These are phyloP conservation scores for Brachyopa scutellaris DNA, from an alignment of 2,888 invertebrate species.

Conservation along the genomic window DNA sequence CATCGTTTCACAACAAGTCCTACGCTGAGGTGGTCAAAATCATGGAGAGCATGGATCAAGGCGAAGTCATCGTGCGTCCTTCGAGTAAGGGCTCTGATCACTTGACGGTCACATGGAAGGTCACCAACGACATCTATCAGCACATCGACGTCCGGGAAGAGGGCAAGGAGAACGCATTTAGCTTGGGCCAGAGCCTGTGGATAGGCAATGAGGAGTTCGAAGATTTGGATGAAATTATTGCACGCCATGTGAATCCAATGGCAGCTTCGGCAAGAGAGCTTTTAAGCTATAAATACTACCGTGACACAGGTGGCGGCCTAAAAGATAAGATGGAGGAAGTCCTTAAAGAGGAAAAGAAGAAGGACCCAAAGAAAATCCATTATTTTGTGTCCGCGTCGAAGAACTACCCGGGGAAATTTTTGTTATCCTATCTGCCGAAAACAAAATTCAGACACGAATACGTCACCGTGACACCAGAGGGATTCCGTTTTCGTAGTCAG, in stretches of 20 bases:
- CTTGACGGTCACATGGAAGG: constrained; percentile 99
- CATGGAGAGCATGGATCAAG: constrained; percentile 96
- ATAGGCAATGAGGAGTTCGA: constrained; percentile 97
- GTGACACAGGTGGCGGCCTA: constrained; percentile 88
- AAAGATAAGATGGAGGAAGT: constrained; percentile 94
- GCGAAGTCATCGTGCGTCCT: constrained; percentile 97
- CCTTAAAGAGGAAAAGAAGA: constrained; percentile 93
- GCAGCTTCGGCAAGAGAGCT: constrained; percentile 96
- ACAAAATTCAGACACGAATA: constrained; percentile 94
- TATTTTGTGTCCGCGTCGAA: constrained; percentile 93
- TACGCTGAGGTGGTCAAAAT: constrained; percentile 95
- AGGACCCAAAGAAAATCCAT: constrained; percentile 93
- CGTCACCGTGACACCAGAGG: constrained; percentile 94
- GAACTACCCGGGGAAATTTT: constrained; percentile 95
- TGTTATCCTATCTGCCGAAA: constrained; percentile 96
- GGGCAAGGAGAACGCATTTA: constrained; percentile 97
- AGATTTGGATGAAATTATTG: constrained; percentile 99
- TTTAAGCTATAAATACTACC: constrained; percentile 94
- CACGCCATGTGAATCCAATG: constrained; percentile 98
- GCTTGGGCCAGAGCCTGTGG: constrained; percentile 93
- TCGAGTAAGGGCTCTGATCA: constrained; percentile 98
- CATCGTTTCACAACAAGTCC: constrained; percentile 97
- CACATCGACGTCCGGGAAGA: constrained; percentile 98
- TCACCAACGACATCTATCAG: constrained; percentile 95
- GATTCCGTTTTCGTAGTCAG: constrained; percentile 94